These are phyloP conservation scores for Myiozetetes cayanensis DNA, from an alignment of 2,113 vertebrate genomes.

Conservation along the genomic window DNA sequence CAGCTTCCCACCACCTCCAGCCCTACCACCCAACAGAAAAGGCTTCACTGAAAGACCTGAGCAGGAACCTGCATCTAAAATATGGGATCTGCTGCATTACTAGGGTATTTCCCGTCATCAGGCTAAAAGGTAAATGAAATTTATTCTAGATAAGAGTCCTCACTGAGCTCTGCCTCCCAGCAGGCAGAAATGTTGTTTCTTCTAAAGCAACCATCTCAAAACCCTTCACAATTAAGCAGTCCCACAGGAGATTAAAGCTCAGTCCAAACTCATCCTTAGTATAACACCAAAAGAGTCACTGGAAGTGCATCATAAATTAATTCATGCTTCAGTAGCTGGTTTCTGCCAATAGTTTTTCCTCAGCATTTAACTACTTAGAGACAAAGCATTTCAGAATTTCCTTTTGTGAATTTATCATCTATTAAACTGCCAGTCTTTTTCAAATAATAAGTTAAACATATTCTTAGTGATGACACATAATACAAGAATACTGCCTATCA, in stretches of 20 bases:
- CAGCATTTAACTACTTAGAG: neutral
- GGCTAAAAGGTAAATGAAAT: neutral
- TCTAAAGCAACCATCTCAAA: neutral
- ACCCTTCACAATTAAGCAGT: neutral
- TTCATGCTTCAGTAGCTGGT: neutral
- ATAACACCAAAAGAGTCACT: neutral
- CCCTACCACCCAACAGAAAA: neutral
- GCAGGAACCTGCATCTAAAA: neutral
- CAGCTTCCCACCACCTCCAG: neutral
- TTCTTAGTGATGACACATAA: neutral
- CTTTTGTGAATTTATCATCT: neutral
- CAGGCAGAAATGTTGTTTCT: neutral
- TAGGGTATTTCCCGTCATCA: neutral
- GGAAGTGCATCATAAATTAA: conserved; percentile 17
- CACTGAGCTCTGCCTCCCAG: neutral
- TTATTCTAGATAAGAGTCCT: neutral
- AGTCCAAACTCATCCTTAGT: conserved; percentile 31
- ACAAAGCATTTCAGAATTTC: neutral
- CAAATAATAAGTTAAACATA: neutral
- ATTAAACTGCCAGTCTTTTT: neutral
- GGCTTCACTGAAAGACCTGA: neutral
- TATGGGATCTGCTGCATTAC: neutral
- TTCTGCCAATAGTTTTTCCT: neutral
- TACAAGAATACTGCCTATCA: neutral
- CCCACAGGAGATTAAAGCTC: neutral